phyloP scores from a whole-genome alignment of 2,888 invertebrate species.

The Agrenia bidenticulata region DNA sequence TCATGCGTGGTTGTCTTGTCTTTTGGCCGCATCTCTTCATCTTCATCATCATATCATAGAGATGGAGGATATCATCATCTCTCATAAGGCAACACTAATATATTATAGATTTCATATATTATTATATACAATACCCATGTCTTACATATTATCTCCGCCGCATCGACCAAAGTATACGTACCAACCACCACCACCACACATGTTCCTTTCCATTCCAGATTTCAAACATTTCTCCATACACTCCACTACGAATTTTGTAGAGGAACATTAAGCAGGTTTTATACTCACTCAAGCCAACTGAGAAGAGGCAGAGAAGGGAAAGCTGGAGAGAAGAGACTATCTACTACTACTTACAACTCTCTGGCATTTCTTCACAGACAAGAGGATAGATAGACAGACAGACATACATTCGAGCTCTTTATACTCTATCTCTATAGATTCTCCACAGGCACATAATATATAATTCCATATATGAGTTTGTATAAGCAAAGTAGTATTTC shows the following conservation, averaged over 20 bases:
- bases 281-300: neutral
- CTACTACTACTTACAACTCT: slow-evolving; percentile 5
- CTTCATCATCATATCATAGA: neutral
- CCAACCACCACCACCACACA: neutral
- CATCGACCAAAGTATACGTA: neutral
- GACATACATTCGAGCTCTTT: slow-evolving; percentile 8
- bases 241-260: neutral
- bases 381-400: slow-evolving; percentile 15
- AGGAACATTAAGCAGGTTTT: neutral
- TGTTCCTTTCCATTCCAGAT: neutral
- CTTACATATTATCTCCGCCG: neutral
- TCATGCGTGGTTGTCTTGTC: neutral
- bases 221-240: neutral
- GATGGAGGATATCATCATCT: neutral
- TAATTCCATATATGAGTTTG: too few relatives aligned
- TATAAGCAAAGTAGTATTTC: too few relatives aligned
- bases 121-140: neutral
- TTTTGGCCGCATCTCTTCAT: slow-evolving; percentile 8
- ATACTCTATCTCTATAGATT: neutral
- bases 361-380: slow-evolving; percentile 20
- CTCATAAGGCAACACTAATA: neutral
- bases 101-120: neutral
- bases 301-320: slow-evolving; percentile 18
- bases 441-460: too few relatives aligned
- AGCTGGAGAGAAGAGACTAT: slow-evolving; percentile 11